These are phyloP conservation scores for Naso thynnoides DNA, from an alignment of 2,797 vertebrate genomes.

Conservation along the genomic window DNA sequence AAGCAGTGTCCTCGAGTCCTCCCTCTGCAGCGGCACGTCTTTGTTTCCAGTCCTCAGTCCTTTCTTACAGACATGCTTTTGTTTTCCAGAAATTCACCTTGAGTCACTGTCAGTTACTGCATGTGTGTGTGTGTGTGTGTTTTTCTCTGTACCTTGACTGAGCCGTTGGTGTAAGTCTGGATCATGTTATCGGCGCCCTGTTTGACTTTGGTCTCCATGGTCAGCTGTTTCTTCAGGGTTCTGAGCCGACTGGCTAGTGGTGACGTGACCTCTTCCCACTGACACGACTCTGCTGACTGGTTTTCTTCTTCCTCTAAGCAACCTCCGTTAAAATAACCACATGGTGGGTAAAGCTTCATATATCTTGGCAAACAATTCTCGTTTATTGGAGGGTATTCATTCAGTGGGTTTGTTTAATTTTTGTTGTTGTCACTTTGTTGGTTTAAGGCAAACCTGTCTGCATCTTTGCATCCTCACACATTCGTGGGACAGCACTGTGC, in stretches of 20 bases:
- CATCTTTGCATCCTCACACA: too few species aligned
- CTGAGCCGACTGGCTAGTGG: constrained; percentile 83
- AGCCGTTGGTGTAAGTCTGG: constrained; percentile 87
- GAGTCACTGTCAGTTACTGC: not conserved
- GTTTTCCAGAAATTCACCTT: not conserved
- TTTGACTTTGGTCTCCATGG: constrained; percentile 94
- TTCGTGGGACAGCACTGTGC: too few species aligned
- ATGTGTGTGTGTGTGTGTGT: not conserved
- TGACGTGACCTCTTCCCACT: constrained; percentile 84
- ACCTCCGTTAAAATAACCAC: constrained; percentile 13
- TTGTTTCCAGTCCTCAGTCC: not conserved
- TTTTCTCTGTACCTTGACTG: constrained; percentile 85
- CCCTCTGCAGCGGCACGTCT: not conserved
- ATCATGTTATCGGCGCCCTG: constrained; percentile 97
- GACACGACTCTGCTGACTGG: constrained; percentile 80
- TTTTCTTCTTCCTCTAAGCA: constrained; percentile 70
- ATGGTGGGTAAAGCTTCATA: not conserved
- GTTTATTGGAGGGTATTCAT: not conserved
- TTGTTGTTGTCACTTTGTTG: too few species aligned
- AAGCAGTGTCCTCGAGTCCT: too few species aligned
- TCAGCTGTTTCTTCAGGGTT: constrained; percentile 92
- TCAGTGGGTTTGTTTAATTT: too few species aligned
- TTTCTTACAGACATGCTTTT: not conserved
- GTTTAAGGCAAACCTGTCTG: too few species aligned
- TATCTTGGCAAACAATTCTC: not conserved